Base-by-base conservation (phyloP, 2,113 vertebrate genomes). In the Carollia perspicillata region DNA sequence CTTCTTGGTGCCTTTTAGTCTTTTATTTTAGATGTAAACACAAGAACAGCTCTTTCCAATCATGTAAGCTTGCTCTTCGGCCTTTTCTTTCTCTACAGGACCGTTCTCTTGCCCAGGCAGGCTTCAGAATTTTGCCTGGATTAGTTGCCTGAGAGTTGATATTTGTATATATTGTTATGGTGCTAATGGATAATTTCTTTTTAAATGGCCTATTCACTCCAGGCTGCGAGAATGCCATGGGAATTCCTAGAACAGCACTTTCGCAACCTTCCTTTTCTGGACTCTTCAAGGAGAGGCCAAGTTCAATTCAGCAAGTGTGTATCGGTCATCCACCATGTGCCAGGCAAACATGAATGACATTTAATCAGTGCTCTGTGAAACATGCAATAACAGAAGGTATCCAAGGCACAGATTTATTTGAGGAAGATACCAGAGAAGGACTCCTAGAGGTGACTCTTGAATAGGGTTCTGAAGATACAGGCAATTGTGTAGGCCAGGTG, bases 101-200 rank as follows among this genome's bases (percentile, higher is more conserved):
- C 65, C 53, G 63, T 89, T 94, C 47, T 95, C 85, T 96, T 96
- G 93, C 86, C 93, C 22, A 26, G 83, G 49, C 72, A 97, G 89
- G 95, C 91, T 94, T 94, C 78, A 97, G 63, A 89, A 83, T 89
- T 95, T 95, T 89, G 90, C 77, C 74, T 93, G 96, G 95, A 94
- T 97, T 95, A 91, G 94, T 95, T 91, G 93, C 91, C 91, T 33
- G 26, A 86, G 89, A 94, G 91, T 74, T 96, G 89, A 84, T 96
- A 87, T 92, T 93, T 91, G 90, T 91, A 83, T 35, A 71, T 96
- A 93, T 87, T 89, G 78, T 96, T 97, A 75, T 66, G 86, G 55
- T 84, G 44, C 78, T 79, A 86, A 72, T 94, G 85, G 81, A 69
- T 75, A 79, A 84, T 84, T 85, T 95, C 71, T 93, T 95, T 94